Evolutionary conservation across 2,113 vertebrate genomes (phyloP).

Genomic region (Toxostoma redivivum): DNA sequence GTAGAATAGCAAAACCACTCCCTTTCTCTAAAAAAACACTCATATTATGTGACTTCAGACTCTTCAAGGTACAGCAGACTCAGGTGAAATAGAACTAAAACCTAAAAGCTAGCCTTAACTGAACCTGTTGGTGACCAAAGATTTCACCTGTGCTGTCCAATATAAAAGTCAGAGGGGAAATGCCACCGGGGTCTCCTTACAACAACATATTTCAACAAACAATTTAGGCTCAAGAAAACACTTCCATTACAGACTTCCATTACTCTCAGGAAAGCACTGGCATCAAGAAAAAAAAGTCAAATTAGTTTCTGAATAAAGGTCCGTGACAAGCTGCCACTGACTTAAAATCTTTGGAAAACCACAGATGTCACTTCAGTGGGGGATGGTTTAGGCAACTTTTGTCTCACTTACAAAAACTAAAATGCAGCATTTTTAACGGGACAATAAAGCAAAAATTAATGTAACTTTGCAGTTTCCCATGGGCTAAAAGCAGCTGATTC

Average conservation of each 20-base stretch:
- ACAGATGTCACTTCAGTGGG: fast-evolving
- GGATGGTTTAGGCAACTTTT: neutral
- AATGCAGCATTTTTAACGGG: neutral
- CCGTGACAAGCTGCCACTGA: neutral
- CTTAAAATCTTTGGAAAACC: neutral
- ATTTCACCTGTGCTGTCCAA: neutral
- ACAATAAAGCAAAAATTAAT: neutral
- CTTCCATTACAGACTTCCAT: neutral
- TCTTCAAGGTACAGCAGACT: neutral
- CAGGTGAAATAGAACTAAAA: neutral
- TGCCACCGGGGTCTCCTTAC: neutral
- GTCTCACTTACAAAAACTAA: neutral
- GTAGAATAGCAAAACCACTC: neutral
- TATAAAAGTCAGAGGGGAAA: neutral
- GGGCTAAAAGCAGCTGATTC: neutral
- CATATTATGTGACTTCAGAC: neutral
- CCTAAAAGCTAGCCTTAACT: neutral
- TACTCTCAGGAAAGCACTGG: neutral
- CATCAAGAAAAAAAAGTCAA: neutral
- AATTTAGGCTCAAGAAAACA: neutral
- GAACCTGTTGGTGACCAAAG: neutral
- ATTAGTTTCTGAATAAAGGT: neutral
- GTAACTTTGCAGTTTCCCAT: neutral
- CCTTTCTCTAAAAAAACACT: neutral
- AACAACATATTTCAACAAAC: neutral